Base-by-base conservation (phyloP, 2,888 invertebrate genomes). In the Dicyrtoma fusca region DNA sequence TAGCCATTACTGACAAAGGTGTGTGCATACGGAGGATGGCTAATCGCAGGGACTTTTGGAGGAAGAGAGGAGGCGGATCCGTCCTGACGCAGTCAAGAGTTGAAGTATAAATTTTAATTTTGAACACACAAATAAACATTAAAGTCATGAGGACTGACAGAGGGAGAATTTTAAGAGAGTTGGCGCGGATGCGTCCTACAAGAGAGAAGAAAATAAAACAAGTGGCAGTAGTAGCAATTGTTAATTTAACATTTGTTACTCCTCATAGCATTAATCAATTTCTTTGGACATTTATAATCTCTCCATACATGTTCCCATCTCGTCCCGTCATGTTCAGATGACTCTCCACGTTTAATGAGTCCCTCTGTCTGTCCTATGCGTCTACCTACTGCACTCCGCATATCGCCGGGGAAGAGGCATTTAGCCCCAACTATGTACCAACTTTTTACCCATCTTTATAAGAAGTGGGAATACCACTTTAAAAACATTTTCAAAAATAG, bases 31-130 rank as follows among this genome's bases (percentile, higher is more conserved):
- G 34, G 34, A 34, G 34, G 34, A 34, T 8, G 34, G n/a, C n/a
- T n/a, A n/a, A 34, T 5, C 34, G 34, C 34, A 8, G 8, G 34
- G 34, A 34, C 34, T n/a, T n/a, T n/a, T n/a, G 44, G 62, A 63
- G 42, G 21, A 21, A 53, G 19, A 53, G 53, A 53, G 34, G 53
- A 53, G 53, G 53, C 53, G 53, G 53, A 53, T 21, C 53, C 19
- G 21, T 53, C 17, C 8, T 53, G 17, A 34, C 8, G 34, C 34
- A 53, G 8, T 53, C 53, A 53, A 53, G 17, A 21, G 34, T 53
- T 53, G 53, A 53, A 53, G 21, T 53, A 63, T 63, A 63, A 63
- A 63, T 63, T 63, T 34, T 34, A 63, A 63, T 63, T 63, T 63
- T 14, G n/a, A 26, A 23, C 47, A 53, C 53, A 49, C 14, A 51